Base-by-base conservation (phyloP, 2,797 vertebrate species). In the Phylloscopus collybita region DNA sequence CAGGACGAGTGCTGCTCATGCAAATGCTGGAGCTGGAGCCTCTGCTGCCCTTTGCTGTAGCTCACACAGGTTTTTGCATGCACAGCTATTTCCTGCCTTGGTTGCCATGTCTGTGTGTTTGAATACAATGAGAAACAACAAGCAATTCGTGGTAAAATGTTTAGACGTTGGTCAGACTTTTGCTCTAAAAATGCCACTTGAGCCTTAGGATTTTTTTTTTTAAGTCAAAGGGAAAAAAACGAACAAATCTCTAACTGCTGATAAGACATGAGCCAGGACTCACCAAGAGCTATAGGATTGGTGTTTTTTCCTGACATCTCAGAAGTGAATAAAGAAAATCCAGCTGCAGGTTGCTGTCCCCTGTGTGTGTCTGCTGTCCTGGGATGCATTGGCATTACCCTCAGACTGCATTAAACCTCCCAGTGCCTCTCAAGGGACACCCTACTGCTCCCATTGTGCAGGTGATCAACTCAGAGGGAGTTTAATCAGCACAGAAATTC, bases 71-170 rank as follows among this genome's bases (percentile, higher is more conserved):
- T 5, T 83, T 91, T 59, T 86, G 90, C 75, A 60, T 12, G 30
- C 23, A 1, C 64, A 56, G 56, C 62, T 65, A 3, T 90, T 76
- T 78, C 67, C 72, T 93, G 86, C 59, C 20, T 75, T 23, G 60
- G 57, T 81, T 90, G 67, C 56, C 30, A 13, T 36, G 65, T 57
- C 42, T 95, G 90, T 59, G 10, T 76, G 59, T 61, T 80, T 92
- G 54, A 61, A 83, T 38, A 14, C 25, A 13, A 62, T 60, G 79
- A 54, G 38, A 91, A 70, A 86, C 59, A 79, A 53, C 59, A n/a
- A 56, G 6, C 30, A 67, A 27, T 30, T 72, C 36, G 26, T 47
- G 25, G 67, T 80, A 34, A 92, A 92, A 61, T 76, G 42, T 73
- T 92, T 45, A 84, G 83, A 56, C 5, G 0, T 64, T 10, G 73